Base-by-base conservation (phyloP, 1,140 invertebrate species). In the Branchinecta lindahli region DNA sequence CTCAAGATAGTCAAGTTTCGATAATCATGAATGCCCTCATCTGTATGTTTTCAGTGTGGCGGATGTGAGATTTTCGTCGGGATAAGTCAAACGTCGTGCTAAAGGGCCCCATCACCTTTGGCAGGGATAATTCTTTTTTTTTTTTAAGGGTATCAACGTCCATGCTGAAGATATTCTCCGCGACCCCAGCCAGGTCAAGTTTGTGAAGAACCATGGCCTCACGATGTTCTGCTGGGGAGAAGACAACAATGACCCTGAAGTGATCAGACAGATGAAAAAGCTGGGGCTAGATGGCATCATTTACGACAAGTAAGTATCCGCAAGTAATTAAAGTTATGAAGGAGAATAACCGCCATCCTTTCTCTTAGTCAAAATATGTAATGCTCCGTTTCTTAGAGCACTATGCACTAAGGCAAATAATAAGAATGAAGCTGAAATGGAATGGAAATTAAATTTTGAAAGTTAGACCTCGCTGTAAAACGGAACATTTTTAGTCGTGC, bases 221-320 rank as follows among this genome's bases (percentile, higher is more conserved):
- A 85, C 95, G 3, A 85, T 96, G 65, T 97, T 97, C 77, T 94
- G 91, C 77, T 98, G 94, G 94, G 94, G 94, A 7, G 92, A 96
- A 77, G 91, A 95, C 77, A 94, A 94, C 76, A 95, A 96, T 75
- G 87, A 91, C 77, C 86, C 86, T 70, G 85, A 86, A n/a, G 91
- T 89, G 0, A 93, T 96, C 65, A 87, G 87, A 73, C 84, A 87
- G 75, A 81, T 96, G 0, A 94, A 94, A 79, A 83, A 88, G 73
- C 81, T 93, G 68, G 92, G 92, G 6, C 82, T 96, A 33, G 90
- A 96, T 77, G 94, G 89, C 65, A 88, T 96, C 46, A 96, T 96
- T 75, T 96, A 94, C 77, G 94, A 97, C 77, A 93, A 91, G 84
- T 85, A 75, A 79, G 80, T 77, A 46, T n/a, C n/a, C 8, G 8